A percentile compares a stretch with the other conserved stretches of the same genome.
phyloP scores from a whole-genome alignment of 2,888 invertebrate genomes.

The Drosophila neonasuta region DNA sequence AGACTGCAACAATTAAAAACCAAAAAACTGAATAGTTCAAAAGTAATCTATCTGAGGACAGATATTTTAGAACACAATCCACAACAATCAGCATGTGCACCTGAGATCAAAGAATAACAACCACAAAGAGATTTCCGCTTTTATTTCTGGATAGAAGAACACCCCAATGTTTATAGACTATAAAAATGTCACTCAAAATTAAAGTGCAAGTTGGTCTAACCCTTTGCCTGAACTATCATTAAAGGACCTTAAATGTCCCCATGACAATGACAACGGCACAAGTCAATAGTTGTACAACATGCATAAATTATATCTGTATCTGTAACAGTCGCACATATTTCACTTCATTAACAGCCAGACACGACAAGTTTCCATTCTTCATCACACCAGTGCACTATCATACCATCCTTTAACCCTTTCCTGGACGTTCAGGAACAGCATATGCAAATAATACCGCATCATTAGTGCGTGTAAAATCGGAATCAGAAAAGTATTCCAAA shows the following conservation, averaged over 20 bases:
- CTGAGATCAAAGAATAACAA: constrained; percentile 45
- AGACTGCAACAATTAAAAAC: neutral
- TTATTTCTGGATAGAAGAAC: constrained; percentile 2
- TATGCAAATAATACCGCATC: constrained; percentile 77
- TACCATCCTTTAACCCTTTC: constrained; percentile 45
- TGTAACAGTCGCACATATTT: constrained; percentile 67
- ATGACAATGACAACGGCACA: constrained; percentile 45
- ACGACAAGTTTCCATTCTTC: constrained; percentile 2
- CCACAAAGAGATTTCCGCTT: constrained; percentile 18
- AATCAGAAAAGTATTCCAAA: constrained; percentile 18
- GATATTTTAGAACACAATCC: constrained; percentile 24
- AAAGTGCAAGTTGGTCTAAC: constrained; percentile 46
- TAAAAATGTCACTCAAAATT: constrained; percentile 16
- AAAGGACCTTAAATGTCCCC: constrained; percentile 24
- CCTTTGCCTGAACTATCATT: constrained; percentile 50
- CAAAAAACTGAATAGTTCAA: neutral
- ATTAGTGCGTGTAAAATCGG: constrained; percentile 60
- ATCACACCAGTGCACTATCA: neutral
- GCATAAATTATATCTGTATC: constrained; percentile 68
- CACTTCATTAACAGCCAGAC: constrained; percentile 65
- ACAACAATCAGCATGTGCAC: constrained; percentile 52
- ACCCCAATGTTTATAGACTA: constrained; percentile 20
- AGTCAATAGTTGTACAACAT: constrained; percentile 72
- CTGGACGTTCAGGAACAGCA: constrained; percentile 45
- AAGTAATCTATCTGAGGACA: neutral